A percentile compares a stretch with the other conserved stretches of the same genome.
These are phyloP conservation scores for Planococcus citri DNA, from an alignment of 1,140 invertebrate species.

Conservation along the genomic window DNA sequence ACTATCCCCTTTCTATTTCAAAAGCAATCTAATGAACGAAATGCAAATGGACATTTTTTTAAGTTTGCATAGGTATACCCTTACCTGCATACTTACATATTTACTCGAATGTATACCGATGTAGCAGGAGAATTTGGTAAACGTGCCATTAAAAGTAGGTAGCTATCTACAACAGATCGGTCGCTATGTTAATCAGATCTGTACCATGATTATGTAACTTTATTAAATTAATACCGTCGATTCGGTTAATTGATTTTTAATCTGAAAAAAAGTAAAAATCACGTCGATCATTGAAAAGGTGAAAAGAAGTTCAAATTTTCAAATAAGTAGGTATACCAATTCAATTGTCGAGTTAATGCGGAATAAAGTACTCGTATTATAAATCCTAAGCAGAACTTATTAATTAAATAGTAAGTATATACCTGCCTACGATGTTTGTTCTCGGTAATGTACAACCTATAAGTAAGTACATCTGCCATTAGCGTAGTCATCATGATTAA, in stretches of 20 bases:
- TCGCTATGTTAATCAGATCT: neutral
- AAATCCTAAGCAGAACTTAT: slow-evolving; percentile 7
- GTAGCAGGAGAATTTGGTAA: neutral
- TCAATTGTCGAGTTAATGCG: neutral
- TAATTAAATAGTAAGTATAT: no score
- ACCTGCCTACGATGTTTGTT: no score
- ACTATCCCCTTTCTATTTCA: no score
- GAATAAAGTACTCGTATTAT: no score
- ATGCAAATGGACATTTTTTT: no score
- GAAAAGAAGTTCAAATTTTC: slow-evolving; percentile 3
- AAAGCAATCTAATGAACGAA: no score
- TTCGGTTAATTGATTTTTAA: neutral
- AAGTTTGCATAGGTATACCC: no score
- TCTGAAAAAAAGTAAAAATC: neutral
- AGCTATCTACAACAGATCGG: neutral
- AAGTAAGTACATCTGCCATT: neutral
- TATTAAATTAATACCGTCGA: neutral
- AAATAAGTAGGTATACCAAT: neutral
- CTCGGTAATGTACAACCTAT: neutral
- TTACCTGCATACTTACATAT: no score
- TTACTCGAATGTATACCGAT: no score
- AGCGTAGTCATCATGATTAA: slow-evolving; percentile 10
- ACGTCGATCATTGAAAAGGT: neutral
- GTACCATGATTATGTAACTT: slow-evolving; percentile 3
- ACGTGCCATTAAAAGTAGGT: neutral